Percentiles rank a stretch among this genome's conserved stretches.
phyloP scores from a whole-genome alignment of 2,113 vertebrate species.

The Vireo altiloquus region DNA sequence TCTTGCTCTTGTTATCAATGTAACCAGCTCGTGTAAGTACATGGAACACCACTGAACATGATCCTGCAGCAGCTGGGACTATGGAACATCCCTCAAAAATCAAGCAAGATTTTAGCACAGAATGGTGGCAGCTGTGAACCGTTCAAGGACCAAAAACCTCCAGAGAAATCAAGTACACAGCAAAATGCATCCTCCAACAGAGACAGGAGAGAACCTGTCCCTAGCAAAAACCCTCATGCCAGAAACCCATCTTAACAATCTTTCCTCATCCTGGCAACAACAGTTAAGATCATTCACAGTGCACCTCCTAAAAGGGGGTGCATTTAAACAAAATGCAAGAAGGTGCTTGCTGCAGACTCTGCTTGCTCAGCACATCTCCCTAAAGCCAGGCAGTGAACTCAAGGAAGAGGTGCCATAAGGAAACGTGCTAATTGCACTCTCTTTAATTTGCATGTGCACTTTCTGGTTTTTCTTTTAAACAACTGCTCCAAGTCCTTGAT shows the following conservation, averaged over 20 bases:
- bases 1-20: background rate
- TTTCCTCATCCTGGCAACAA: background rate
- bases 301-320: background rate
- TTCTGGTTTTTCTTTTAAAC: background rate
- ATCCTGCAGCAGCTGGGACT: background rate
- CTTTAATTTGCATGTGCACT: conserved; percentile 51
- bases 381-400: background rate
- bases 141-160: background rate
- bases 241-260: background rate
- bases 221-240: background rate
- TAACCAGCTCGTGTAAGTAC: background rate
- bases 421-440: background rate
- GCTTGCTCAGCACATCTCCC: background rate
- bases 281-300: background rate
- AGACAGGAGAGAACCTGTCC: background rate
- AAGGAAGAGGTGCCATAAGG: background rate
- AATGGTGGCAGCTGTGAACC: background rate
- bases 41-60: background rate
- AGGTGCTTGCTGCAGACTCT: background rate
- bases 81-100: background rate
- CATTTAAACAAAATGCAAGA: background rate
- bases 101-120: background rate
- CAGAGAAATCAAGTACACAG: background rate
- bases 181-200: background rate
- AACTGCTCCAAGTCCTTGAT: background rate